These are phyloP conservation scores for Geopemphigus sp. DNA, from an alignment of 1,140 invertebrate genomes.

Conservation along the genomic window DNA sequence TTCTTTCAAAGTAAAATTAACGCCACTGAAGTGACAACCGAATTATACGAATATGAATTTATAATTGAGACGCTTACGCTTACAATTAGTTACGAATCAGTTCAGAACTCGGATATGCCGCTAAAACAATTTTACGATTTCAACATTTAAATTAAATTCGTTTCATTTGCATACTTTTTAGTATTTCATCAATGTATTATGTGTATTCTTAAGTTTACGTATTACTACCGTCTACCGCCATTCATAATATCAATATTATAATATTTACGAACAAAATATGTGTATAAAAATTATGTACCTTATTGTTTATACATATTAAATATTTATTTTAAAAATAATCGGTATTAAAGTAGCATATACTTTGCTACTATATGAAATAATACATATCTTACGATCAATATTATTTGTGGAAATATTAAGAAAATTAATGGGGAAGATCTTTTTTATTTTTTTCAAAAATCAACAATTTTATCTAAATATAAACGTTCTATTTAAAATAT, in stretches of 20 bases:
- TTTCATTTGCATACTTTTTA: background rate
- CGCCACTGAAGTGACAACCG: background rate
- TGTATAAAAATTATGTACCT: too few relatives aligned
- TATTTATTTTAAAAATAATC: too few relatives aligned
- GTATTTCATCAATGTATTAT: background rate
- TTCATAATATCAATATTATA: too few relatives aligned
- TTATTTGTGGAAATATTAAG: too few relatives aligned
- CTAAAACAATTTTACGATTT: background rate
- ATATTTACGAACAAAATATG: too few relatives aligned
- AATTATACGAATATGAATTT: background rate
- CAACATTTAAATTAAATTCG: background rate
- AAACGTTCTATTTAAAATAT: background rate
- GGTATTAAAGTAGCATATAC: too few relatives aligned
- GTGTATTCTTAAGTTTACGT: too few relatives aligned
- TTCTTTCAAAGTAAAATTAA: background rate
- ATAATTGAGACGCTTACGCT: background rate
- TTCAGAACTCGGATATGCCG: background rate
- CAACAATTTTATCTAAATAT: background rate
- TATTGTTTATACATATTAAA: too few relatives aligned
- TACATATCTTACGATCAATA: too few relatives aligned
- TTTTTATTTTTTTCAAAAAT: background rate
- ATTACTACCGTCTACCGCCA: too few relatives aligned
- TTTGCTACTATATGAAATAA: too few relatives aligned
- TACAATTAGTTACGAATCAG: background rate
- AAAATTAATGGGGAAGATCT: too few relatives aligned